A percentile compares a stretch with the other conserved stretches of the same genome.
phyloP scores from a whole-genome alignment of 2,113 vertebrate genomes.

The Trogon melanurus region DNA sequence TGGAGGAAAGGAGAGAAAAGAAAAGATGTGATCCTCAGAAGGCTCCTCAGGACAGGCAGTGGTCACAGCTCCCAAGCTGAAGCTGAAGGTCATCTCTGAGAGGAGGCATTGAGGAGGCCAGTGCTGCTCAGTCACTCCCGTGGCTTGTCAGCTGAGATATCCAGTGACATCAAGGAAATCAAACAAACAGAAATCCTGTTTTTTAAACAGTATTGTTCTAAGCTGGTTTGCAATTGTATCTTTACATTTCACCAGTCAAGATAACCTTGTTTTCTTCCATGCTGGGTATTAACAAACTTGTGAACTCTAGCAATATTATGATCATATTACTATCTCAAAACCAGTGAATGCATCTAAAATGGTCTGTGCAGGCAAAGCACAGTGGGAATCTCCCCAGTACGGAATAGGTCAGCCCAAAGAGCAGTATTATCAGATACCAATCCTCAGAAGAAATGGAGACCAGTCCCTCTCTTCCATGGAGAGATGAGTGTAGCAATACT shows the following conservation, averaged over 20 bases:
- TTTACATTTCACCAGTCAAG: neutral
- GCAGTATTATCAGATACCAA: neutral
- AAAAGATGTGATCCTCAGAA: neutral
- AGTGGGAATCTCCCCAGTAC: neutral
- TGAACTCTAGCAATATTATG: neutral
- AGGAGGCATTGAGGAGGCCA: neutral
- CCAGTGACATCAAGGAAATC: accelerated
- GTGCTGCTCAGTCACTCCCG: neutral
- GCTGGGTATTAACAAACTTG: neutral
- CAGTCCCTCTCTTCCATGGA: neutral
- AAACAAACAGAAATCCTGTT: neutral
- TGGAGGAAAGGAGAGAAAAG: neutral
- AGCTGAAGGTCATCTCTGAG: neutral
- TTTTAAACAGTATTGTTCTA: neutral
- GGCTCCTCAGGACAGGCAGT: neutral
- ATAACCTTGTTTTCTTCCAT: neutral
- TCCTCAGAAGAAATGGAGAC: neutral
- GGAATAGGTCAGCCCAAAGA: neutral
- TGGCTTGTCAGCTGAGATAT: neutral
- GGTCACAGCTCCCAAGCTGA: neutral
- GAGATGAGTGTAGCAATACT: neutral
- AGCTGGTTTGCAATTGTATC: neutral
- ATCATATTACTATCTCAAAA: neutral
- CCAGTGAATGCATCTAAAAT: neutral
- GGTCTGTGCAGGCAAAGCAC: accelerated